These are phyloP conservation scores for Chiloscyllium punctatum DNA, from an alignment of 2,797 vertebrate genomes.

Conservation along the genomic window DNA sequence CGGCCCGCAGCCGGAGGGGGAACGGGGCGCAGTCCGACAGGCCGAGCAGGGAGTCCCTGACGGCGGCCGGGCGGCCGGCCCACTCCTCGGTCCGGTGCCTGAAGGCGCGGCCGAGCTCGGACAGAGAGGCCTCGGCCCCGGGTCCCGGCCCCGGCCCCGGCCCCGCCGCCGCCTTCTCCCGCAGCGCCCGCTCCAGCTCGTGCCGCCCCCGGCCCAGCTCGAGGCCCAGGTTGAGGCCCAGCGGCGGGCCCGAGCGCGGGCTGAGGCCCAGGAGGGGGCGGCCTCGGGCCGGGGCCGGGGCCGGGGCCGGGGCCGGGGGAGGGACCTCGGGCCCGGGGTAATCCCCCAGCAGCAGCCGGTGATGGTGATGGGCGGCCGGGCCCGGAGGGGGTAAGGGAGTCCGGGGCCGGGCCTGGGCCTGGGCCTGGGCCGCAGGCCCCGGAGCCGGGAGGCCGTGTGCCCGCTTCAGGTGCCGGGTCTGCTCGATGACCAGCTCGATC, in stretches of 20 bases:
- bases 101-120: slow-evolving; percentile 64
- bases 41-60: slow-evolving; percentile 81
- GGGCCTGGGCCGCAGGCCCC: neutral
- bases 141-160: neutral
- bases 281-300: slow-evolving; percentile 55
- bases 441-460: slow-evolving; percentile 76
- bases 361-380: slow-evolving; percentile 49
- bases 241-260: slow-evolving; percentile 43
- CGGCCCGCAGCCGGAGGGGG: slow-evolving; percentile 87
- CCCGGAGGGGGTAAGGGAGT: neutral
- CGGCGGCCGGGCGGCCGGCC: slow-evolving; percentile 77
- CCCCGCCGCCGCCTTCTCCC: neutral
- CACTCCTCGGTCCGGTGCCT: slow-evolving; percentile 66
- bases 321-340: slow-evolving; percentile 42
- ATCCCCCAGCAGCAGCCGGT: neutral
- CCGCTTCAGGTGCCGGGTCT: slow-evolving; percentile 80
- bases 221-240: slow-evolving; percentile 56
- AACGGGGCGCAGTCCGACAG: slow-evolving; percentile 67
- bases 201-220: slow-evolving; percentile 66
- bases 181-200: neutral
- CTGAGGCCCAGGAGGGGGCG: neutral
- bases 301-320: slow-evolving; percentile 65
- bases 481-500: slow-evolving; percentile 85
- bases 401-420: slow-evolving; percentile 8
- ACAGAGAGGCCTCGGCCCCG: slow-evolving; percentile 42